These are phyloP conservation scores for Dolichopus griseipennis DNA, from an alignment of 2,888 invertebrate genomes.

Conservation along the genomic window DNA sequence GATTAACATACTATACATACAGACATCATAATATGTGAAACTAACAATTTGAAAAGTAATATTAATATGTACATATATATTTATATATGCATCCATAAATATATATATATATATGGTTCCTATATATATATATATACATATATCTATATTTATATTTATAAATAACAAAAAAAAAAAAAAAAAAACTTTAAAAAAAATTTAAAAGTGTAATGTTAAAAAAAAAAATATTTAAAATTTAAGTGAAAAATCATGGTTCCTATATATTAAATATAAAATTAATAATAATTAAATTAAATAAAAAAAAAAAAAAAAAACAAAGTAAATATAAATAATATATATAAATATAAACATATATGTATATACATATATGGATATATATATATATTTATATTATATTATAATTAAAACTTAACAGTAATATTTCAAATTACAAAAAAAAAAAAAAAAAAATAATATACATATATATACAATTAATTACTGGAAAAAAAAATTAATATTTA, in stretches of 20 bases:
- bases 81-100: no score
- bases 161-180: slow-evolving; percentile 8
- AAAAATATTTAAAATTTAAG: slow-evolving; percentile 16
- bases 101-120: not conserved
- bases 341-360: slow-evolving; percentile 14
- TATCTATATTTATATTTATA: not conserved
- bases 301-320: not conserved
- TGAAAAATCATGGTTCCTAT: slow-evolving; percentile 29
- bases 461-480: not conserved
- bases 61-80: no score
- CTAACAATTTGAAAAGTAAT: no score
- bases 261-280: slow-evolving; percentile 26
- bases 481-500: not conserved
- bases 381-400: slow-evolving; percentile 21
- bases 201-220: no score
- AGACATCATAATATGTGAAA: no score
- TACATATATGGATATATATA: slow-evolving; percentile 18
- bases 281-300: slow-evolving; percentile 12
- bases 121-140: not conserved
- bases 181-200: not conserved
- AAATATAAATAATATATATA: slow-evolving; percentile 11
- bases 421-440: slow-evolving; percentile 26
- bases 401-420: slow-evolving; percentile 16
- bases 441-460: slow-evolving; percentile 26
- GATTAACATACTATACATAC: not conserved